phyloP scores from a whole-genome alignment of 2,113 vertebrate genomes.

The Mobula birostris region DNA sequence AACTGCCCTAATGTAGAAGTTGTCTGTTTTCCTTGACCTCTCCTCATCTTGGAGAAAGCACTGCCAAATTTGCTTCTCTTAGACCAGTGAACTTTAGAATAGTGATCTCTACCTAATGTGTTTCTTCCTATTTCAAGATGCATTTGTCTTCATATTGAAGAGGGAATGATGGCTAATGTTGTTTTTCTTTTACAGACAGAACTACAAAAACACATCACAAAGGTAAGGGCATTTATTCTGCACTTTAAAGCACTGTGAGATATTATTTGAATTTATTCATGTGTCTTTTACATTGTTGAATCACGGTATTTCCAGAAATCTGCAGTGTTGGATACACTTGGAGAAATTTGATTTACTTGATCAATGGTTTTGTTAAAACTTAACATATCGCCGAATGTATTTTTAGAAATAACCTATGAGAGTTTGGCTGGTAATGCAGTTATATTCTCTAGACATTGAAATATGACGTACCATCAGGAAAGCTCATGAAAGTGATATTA shows the following conservation, averaged over 20 bases:
- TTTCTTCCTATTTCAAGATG: neutral
- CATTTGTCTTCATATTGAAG: neutral
- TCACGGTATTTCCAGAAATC: neutral
- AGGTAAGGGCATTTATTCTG: constrained; percentile 2
- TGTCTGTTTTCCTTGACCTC: too few relatives aligned
- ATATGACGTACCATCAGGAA: neutral
- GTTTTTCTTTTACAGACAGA: constrained; percentile 30
- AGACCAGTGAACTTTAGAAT: neutral
- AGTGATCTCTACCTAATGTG: neutral
- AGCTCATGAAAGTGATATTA: neutral
- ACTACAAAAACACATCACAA: constrained; percentile 33
- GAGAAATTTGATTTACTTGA: neutral
- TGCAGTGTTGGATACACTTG: neutral
- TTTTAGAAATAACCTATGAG: neutral
- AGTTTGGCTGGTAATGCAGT: neutral
- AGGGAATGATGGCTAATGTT: neutral
- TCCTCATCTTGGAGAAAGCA: neutral
- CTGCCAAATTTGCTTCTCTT: neutral
- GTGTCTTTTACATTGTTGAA: neutral
- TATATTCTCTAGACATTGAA: constrained; percentile 1
- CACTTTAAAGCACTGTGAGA: neutral
- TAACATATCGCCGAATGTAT: neutral
- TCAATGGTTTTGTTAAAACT: neutral
- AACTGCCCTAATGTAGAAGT: too few relatives aligned
- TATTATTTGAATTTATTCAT: neutral